Conservation (phyloP, 2,113 vertebrate genomes). For the Siniperca knerii region DNA sequence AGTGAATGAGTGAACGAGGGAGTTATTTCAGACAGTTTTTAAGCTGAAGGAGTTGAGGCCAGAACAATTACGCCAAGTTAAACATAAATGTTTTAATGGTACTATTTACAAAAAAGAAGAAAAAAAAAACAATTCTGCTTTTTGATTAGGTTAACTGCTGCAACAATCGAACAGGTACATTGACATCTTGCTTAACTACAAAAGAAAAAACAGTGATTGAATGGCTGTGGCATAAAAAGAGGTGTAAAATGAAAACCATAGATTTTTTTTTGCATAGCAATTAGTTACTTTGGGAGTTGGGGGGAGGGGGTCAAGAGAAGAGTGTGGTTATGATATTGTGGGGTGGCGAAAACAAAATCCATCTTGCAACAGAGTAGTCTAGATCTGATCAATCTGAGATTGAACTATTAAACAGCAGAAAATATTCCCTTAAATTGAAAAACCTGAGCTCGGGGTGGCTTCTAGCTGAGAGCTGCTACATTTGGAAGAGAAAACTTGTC, state of each 20-base stretch:
- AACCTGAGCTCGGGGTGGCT: slow-evolving; percentile 79
- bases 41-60: slow-evolving; percentile 83
- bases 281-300: slow-evolving; percentile 71
- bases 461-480: slow-evolving; percentile 76
- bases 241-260: slow-evolving; percentile 78
- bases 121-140: slow-evolving; percentile 78
- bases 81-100: slow-evolving; percentile 90
- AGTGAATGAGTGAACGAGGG: background rate
- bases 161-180: slow-evolving; percentile 86
- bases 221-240: slow-evolving; percentile 77
- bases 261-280: slow-evolving; percentile 86
- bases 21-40: too few relatives aligned
- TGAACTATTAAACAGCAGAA: slow-evolving; percentile 53
- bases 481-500: slow-evolving; percentile 41
- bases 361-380: slow-evolving; percentile 50
- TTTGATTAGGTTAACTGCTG: slow-evolving; percentile 85
- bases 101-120: slow-evolving; percentile 86
- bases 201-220: slow-evolving; percentile 80
- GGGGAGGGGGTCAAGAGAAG: background rate
- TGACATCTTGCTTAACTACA: slow-evolving; percentile 82
- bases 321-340: slow-evolving; percentile 53
- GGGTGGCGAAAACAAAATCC: slow-evolving; percentile 57
- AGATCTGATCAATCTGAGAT: slow-evolving; percentile 49
- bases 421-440: slow-evolving; percentile 69
- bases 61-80: slow-evolving; percentile 73